These are phyloP conservation scores for Sebastes paucispinis DNA, from an alignment of 2,797 vertebrate genomes.

Conservation along the genomic window DNA sequence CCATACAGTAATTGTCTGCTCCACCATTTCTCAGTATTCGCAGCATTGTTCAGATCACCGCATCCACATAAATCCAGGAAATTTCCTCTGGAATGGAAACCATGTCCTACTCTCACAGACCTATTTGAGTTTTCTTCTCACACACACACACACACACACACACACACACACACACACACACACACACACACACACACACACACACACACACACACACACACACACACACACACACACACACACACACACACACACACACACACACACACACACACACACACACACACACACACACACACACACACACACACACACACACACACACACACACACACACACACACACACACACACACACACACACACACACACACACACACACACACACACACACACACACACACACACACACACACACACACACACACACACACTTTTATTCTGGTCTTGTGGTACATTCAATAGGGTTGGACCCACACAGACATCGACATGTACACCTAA, in stretches of 20 bases:
- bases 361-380: too few relatives aligned
- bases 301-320: too few relatives aligned
- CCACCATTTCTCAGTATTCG: conserved; percentile 61
- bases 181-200: too few relatives aligned
- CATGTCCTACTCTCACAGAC: conserved; percentile 48
- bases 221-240: too few relatives aligned
- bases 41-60: conserved; percentile 65
- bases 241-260: too few relatives aligned
- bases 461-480: not conserved
- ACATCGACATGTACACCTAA: not conserved
- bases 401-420: not conserved
- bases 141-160: not conserved
- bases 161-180: not conserved
- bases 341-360: too few relatives aligned
- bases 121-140: conserved; percentile 35
- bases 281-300: too few relatives aligned
- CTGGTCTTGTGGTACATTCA: not conserved
- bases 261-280: too few relatives aligned
- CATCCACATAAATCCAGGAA: conserved; percentile 77
- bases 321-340: too few relatives aligned
- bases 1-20: conserved; percentile 71
- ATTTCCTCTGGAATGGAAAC: conserved; percentile 81
- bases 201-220: too few relatives aligned
- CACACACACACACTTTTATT: not conserved
- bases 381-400: not conserved